Evolutionary conservation across 2,113 vertebrate genomes (phyloP), one percentile per base, ranked within the genome.

Genomic region (Carassius carassius): DNA sequence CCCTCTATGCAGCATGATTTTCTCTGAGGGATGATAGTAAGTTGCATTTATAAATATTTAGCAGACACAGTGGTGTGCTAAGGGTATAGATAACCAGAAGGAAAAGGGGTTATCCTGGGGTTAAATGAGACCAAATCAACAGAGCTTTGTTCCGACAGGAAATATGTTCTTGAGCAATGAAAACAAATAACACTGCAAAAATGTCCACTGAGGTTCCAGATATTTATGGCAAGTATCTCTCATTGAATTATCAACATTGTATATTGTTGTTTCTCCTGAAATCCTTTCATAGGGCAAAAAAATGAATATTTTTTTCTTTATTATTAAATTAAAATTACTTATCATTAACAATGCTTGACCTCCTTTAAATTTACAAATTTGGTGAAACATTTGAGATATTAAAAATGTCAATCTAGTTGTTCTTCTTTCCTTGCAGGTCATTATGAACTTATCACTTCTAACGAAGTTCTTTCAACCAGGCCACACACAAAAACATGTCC

Each of bases 371-470:
- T 3, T 21, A 32, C 17, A 69, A 21, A 10, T 9, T 37, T 21
- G 3, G 17, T 10, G 17, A 70, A 41, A 41, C 35, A 37, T 37
- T 3, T 5, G 12, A 65, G 23, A 65, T 25, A 32, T n/a, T 11
- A 65, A 16, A 29, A 5, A 32, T 67, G 2, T 32, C 14, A 32
- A 16, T 16, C 16, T 65, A 65, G 13, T 69, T 7, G 5, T 41
- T 72, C 9, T 87, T 88, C 83, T 81, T 51, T 84, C 77, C 80
- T 82, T 87, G 74, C 37, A 0, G 72, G 72, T 0, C 13, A 70
- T 63, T 87, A 65, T 82, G 70, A 88, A 85, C 84, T 85, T 87
- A 83, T 89, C 62, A 51, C 82, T 84, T 91, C 84, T 89, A 87
- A 90, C 87, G 91, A 89, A 85, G 88, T 89, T 86, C 81, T 85